These are phyloP conservation scores for Uropetala carovei DNA, from an alignment of 2,888 invertebrate genomes.

Conservation along the genomic window DNA sequence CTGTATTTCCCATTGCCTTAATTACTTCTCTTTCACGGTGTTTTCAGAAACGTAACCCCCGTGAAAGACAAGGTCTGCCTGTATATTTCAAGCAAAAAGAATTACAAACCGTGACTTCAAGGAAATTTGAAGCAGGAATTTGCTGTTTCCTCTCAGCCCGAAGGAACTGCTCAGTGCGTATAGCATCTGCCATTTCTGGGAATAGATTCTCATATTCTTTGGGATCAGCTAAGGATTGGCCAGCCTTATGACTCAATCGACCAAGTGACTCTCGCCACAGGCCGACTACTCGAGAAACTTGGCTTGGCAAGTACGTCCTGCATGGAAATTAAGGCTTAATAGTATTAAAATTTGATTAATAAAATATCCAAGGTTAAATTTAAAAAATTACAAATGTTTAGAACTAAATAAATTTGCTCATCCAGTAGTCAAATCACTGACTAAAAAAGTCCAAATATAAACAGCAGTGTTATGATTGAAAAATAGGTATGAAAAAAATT, in stretches of 20 bases:
- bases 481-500: neutral
- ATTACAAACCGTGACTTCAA: slow-evolving; percentile 74
- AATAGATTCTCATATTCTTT: slow-evolving; percentile 97
- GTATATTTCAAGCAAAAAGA: too few species aligned
- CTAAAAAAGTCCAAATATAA: slow-evolving; percentile 30
- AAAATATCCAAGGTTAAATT: slow-evolving; percentile 43
- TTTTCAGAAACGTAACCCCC: too few species aligned
- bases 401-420: neutral
- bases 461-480: slow-evolving; percentile 48
- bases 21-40: too few species aligned
- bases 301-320: slow-evolving; percentile 95
- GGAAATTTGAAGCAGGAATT: slow-evolving; percentile 80
- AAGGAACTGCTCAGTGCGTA: slow-evolving; percentile 84
- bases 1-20: too few species aligned
- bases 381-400: slow-evolving; percentile 26
- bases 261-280: slow-evolving; percentile 91
- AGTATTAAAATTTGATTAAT: neutral
- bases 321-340: slow-evolving; percentile 68
- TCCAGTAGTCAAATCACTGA: neutral
- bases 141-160: slow-evolving; percentile 74
- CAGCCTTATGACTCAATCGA: slow-evolving; percentile 91
- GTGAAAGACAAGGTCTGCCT: too few species aligned
- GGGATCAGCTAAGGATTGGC: slow-evolving; percentile 96
- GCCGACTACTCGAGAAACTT: slow-evolving; percentile 90
- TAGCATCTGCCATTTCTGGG: slow-evolving; percentile 86